Evolutionary conservation across 2,797 vertebrate genomes (phyloP), one percentile per base, ranked within the genome.

Genomic region (Tenualosa ilisha): DNA sequence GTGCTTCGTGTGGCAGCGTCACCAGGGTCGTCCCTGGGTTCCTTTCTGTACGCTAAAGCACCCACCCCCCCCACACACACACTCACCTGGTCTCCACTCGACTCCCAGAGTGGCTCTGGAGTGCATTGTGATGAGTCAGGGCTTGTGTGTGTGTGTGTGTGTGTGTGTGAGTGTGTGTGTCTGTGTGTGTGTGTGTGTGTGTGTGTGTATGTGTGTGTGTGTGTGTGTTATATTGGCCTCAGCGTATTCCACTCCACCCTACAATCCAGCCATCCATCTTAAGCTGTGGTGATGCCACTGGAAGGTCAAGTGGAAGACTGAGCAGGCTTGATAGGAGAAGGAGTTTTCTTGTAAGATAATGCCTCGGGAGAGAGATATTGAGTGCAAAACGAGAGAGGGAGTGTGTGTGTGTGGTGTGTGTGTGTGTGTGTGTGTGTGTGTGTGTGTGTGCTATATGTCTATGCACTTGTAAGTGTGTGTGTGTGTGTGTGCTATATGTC

Each of bases 231-330:
- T 46, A 79, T 79, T 5, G 40, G 40, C 72, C 40, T 46, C 40
- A 6, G 72, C 72, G 20, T 46, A 79, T 17, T 40, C 72, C 72
- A n/a, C 40, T 79, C 20, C 37, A 79, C 72, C 72, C 72, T 46
- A 46, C 72, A 79, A 79, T 79, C 72, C 22, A 43, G 72, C 37
- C 72, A 79, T 79, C 72, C 72, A 79, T 79, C 72, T 79, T 79
- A 40, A 46, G 17, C 72, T 22, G 37, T 46, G 72, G 72, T 6
- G 40, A 79, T 43, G 40, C 37, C 40, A 43, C 6, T 5, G 40
- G 37, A 79, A 79, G 72, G 72, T 79, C 72, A 79, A 79, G 72
- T 79, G 37, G 72, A 79, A 79, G 72, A 46, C 72, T 79, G 15
- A 79, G 17, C 72, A 20, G 17, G 40, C 37, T 46, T 46, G 72